Percentiles rank a stretch among this genome's conserved stretches.
Evolutionary conservation across 2,113 vertebrate species (phyloP).

Genomic region (Corythornis vintsioides): DNA sequence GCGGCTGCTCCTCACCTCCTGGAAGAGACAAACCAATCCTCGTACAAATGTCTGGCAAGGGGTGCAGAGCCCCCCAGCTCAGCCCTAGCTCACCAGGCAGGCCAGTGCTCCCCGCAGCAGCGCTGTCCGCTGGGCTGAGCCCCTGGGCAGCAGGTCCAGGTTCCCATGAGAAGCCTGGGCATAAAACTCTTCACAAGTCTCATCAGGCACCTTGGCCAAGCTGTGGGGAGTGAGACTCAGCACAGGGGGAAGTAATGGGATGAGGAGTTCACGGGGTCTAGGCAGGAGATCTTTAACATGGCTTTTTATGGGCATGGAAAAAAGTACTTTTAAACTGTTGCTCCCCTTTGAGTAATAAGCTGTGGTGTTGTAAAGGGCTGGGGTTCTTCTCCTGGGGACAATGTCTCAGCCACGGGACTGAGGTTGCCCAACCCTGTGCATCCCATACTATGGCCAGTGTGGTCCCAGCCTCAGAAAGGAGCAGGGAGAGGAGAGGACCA

Average conservation of each 20-base stretch:
- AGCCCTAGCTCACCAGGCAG: slow-evolving; percentile 60
- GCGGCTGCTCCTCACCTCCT: slow-evolving; percentile 1
- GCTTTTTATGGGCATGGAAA: neutral
- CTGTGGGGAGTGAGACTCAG: slow-evolving; percentile 2
- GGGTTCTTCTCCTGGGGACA: neutral
- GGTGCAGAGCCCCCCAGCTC: fast-evolving
- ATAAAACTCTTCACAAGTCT: slow-evolving; percentile 50
- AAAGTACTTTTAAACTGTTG: neutral
- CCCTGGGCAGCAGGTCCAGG: slow-evolving; percentile 52
- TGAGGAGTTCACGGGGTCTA: fast-evolving
- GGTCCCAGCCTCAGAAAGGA: neutral
- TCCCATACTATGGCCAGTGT: fast-evolving
- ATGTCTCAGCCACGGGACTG: fast-evolving
- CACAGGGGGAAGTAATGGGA: fast-evolving
- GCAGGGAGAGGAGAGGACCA: neutral
- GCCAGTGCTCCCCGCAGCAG: slow-evolving; percentile 34
- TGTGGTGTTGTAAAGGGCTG: fast-evolving
- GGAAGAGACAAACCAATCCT: neutral
- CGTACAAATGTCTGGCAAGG: fast-evolving
- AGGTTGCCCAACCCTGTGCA: neutral
- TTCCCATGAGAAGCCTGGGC: slow-evolving; percentile 39
- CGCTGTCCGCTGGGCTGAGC: slow-evolving; percentile 28
- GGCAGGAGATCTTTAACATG: no score
- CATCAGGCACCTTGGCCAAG: neutral
- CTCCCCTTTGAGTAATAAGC: neutral